Conservation (phyloP, 2,888 invertebrate genomes). For the Theretra japonica region DNA sequence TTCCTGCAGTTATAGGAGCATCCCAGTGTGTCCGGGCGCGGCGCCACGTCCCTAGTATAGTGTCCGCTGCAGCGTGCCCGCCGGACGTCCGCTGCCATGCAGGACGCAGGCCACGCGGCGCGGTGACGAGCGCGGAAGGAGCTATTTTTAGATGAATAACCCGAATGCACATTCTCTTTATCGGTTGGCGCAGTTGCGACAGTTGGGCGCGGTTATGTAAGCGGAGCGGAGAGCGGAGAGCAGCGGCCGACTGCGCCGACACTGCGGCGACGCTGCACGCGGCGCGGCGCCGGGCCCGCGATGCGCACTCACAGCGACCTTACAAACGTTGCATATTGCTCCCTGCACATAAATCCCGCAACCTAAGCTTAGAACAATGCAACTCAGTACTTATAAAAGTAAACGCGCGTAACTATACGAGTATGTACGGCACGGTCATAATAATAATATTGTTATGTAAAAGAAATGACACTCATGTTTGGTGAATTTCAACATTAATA, state of each 20-base stretch:
- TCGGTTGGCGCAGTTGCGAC: neutral
- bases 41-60: neutral
- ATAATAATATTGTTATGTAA: no score
- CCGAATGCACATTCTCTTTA: conserved; percentile 24
- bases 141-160: conserved; percentile 3
- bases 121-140: neutral
- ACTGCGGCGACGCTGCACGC: neutral
- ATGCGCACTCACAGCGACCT: no score
- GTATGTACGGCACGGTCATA: no score
- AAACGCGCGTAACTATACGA: no score
- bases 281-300: neutral
- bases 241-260: neutral
- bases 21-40: neutral
- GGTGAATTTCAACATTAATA: no score
- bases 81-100: neutral
- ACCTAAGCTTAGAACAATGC: no score
- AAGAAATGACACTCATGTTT: no score
- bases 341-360: no score
- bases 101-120: neutral
- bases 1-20: no score
- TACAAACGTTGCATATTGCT: no score
- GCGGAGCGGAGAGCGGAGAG: neutral
- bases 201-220: conserved; percentile 8
- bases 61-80: neutral
- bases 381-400: no score